Conservation (phyloP, 2,797 vertebrate genomes). For the Anguilla anguilla region DNA sequence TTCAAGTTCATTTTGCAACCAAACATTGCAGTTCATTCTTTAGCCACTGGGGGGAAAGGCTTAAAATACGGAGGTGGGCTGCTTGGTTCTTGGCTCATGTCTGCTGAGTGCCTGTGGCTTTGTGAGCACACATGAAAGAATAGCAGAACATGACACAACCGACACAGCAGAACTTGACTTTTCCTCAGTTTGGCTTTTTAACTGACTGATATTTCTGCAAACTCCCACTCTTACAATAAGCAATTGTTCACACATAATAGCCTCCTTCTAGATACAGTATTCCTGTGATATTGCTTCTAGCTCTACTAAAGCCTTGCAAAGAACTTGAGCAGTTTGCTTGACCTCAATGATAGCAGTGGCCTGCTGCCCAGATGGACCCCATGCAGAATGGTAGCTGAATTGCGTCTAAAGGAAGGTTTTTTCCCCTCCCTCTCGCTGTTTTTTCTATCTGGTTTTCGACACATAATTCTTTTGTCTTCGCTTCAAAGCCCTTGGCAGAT, state of each 20-base stretch:
- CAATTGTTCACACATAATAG: not conserved
- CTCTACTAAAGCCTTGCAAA: not conserved
- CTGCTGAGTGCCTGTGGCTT: not conserved
- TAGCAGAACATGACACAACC: not conserved
- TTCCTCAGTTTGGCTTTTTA: not conserved
- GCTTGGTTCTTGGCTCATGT: not conserved
- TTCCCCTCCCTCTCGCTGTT: not conserved
- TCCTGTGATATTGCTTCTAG: not conserved
- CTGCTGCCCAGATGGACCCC: slow-evolving; percentile 1
- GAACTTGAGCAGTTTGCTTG: not conserved
- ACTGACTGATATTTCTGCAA: not conserved
- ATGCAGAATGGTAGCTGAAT: not conserved
- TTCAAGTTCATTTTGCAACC: too few relatives aligned
- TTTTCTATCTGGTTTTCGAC: not conserved
- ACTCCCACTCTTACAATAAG: not conserved
- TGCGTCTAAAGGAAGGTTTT: not conserved
- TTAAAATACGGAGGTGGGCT: too few relatives aligned
- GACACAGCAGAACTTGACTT: not conserved
- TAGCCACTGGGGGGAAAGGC: too few relatives aligned
- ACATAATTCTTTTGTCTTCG: slow-evolving; percentile 10
- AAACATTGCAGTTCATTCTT: too few relatives aligned
- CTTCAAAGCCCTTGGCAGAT: slow-evolving; percentile 14
- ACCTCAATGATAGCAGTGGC: not conserved
- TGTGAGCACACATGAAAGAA: not conserved
- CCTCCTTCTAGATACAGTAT: not conserved